Evolutionary conservation across 2,113 vertebrate genomes (phyloP), one percentile per base, ranked within the genome.

Genomic region (Microcebus lehilahytsara): DNA sequence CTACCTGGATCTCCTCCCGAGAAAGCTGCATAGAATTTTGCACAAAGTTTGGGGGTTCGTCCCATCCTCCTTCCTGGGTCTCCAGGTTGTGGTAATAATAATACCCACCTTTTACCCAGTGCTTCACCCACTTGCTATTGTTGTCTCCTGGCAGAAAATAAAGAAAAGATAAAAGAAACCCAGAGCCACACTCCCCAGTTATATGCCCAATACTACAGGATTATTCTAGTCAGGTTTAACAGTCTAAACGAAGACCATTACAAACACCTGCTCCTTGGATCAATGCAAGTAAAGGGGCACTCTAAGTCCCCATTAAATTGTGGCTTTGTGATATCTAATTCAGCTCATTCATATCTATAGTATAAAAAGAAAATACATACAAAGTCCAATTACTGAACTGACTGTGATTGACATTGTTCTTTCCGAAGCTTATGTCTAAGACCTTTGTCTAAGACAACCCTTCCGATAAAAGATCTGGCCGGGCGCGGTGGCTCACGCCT

Each of bases 61-160:
- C 99, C 99, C 99, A 99, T 72, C 98, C 99, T 56, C 99, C 99
- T 84, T 99, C 98, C 84, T 98, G 98, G 32, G 98, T 99, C 32
- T 95, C 97, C 97, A 99, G 98, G 80, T 99, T 99, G 96, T 99
- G 99, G 97, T 99, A 99, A 97, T 99, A 99, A 96, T 99, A 98
- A 96, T 99, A 99, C 85, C 99, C 99, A 58, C 99, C 99, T 98
- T 99, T 99, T 91, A 99, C 99, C 99, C 99, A 99, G 98, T 99
- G 99, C 84, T 99, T 99, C 98, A 99, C 99, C 99, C 99, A 99
- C 0, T 99, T 99, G 30, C 99, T 99, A 96, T 95, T 98, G 56
- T 99, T 99, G 95, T 99, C 98, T 22, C 99, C 99, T 99, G 97
- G 30, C 25, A 96, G 85, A 53, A 98, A 87, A 97, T 22, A 97